phyloP scores from a whole-genome alignment of 2,888 invertebrate species.

The Ophion ellenae region DNA sequence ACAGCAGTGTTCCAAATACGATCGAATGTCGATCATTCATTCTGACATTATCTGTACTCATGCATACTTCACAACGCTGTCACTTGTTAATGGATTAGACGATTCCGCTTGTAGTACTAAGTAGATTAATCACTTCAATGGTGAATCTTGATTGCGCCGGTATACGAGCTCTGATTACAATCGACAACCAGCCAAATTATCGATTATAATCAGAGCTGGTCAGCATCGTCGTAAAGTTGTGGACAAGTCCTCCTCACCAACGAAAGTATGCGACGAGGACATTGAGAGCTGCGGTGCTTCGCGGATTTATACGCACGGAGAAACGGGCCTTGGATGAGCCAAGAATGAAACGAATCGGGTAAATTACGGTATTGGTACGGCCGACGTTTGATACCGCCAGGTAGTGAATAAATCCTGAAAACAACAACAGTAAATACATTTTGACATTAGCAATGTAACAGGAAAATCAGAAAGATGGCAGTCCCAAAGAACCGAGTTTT shows the following conservation, averaged over 20 bases:
- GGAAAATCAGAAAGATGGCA: not conserved
- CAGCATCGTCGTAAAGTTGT: not conserved
- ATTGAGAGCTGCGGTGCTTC: not conserved
- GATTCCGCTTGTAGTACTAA: no score
- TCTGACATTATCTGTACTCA: no score
- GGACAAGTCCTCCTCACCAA: not conserved
- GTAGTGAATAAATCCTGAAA: slow-evolving; percentile 23
- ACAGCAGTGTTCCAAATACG: no score
- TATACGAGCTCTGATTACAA: no score
- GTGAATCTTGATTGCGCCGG: no score
- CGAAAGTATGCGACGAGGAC: not conserved
- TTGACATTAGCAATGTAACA: not conserved
- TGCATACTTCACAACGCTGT: no score
- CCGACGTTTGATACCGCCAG: not conserved
- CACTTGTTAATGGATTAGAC: no score
- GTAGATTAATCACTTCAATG: no score
- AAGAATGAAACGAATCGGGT: not conserved
- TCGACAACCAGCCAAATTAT: no score
- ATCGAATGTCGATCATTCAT: no score
- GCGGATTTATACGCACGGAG: not conserved
- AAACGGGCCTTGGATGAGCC: slow-evolving; percentile 7
- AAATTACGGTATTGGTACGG: slow-evolving; percentile 1
- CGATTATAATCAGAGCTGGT: no score
- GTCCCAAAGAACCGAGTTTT: not conserved
- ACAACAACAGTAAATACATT: not conserved